phyloP scores from a whole-genome alignment of 2,797 vertebrate genomes.

The Sciaenops ocellatus region DNA sequence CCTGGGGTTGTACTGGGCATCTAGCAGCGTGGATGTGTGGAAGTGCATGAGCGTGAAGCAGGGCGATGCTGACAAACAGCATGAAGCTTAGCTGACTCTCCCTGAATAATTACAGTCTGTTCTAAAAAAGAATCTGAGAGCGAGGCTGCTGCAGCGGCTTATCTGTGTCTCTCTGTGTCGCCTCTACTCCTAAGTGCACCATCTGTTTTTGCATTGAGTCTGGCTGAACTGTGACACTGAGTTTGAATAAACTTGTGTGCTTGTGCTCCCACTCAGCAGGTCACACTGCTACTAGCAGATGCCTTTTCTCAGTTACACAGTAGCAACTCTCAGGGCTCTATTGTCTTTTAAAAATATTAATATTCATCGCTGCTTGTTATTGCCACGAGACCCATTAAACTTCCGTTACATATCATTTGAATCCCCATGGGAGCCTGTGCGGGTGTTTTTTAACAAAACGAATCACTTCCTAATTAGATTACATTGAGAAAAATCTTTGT shows the following conservation, averaged over 20 bases:
- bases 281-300: slow-evolving; percentile 46
- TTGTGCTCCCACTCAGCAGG: slow-evolving; percentile 63
- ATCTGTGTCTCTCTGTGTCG: slow-evolving; percentile 68
- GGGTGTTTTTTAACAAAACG: slow-evolving; percentile 65
- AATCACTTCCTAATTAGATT: slow-evolving; percentile 68
- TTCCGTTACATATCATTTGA: slow-evolving; percentile 74
- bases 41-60: slow-evolving; percentile 49
- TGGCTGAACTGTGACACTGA: slow-evolving; percentile 64
- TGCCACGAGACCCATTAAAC: slow-evolving; percentile 75
- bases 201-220: slow-evolving; percentile 71
- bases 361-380: slow-evolving; percentile 69
- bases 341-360: slow-evolving; percentile 69
- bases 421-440: slow-evolving; percentile 52
- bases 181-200: slow-evolving; percentile 68
- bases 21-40: slow-evolving; percentile 48
- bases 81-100: slow-evolving; percentile 60
- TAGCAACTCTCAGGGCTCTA: slow-evolving; percentile 8
- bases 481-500: slow-evolving; percentile 73
- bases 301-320: slow-evolving; percentile 48
- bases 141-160: slow-evolving; percentile 59
- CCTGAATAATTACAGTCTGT: slow-evolving; percentile 70
- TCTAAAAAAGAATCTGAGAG: slow-evolving; percentile 46
- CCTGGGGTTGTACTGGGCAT: slow-evolving; percentile 23
- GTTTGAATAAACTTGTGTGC: slow-evolving; percentile 52
- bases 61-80: slow-evolving; percentile 58